Conservation (phyloP, 1,140 invertebrate genomes). For the Hormaphis cornu region DNA sequence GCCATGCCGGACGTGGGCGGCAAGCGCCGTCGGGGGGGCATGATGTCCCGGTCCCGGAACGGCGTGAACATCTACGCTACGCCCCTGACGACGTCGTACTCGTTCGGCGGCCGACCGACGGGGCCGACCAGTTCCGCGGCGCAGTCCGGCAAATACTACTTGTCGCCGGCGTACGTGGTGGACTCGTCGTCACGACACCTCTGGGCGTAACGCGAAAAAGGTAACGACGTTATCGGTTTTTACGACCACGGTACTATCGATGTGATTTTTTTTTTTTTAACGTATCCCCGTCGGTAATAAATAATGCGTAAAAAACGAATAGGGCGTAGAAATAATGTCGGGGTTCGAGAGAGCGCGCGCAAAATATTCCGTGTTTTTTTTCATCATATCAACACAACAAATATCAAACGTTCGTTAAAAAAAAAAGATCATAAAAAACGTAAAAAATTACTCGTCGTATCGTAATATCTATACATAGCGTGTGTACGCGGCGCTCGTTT, state of each 20-base stretch:
- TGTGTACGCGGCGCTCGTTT: too few species aligned
- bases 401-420: too few species aligned
- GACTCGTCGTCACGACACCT: slow-evolving; percentile 15
- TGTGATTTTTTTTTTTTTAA: not conserved
- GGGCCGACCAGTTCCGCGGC: not conserved
- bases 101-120: not conserved
- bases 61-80: slow-evolving; percentile 29
- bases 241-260: not conserved
- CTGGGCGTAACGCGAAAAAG: not conserved
- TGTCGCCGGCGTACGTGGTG: slow-evolving; percentile 16
- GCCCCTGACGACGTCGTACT: slow-evolving; percentile 13
- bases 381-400: too few species aligned
- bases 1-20: slow-evolving; percentile 68
- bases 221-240: too few species aligned
- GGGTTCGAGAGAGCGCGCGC: too few species aligned
- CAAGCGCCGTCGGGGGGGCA: slow-evolving; percentile 77
- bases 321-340: too few species aligned
- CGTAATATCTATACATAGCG: too few species aligned
- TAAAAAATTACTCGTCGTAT: too few species aligned
- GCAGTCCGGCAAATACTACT: slow-evolving; percentile 14
- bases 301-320: too few species aligned
- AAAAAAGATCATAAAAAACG: too few species aligned
- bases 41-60: slow-evolving; percentile 66
- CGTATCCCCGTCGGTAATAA: too few species aligned
- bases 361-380: too few species aligned